Conservation (phyloP, 2,113 vertebrate genomes). For the Nycticebus coucang region DNA sequence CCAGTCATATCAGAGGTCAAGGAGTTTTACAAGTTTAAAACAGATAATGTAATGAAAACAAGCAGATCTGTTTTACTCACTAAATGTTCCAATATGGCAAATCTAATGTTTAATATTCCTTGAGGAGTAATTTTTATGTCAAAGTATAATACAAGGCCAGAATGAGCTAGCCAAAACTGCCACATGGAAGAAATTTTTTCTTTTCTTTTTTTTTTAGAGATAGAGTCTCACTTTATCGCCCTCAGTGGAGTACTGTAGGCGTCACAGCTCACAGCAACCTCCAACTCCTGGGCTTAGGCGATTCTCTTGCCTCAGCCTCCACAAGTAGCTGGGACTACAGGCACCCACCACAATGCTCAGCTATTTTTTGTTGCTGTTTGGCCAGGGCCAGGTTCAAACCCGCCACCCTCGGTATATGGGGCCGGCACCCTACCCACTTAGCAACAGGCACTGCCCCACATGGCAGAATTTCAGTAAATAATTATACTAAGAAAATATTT, state of each 20-base stretch:
- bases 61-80: constrained; percentile 41
- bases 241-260: too few relatives aligned
- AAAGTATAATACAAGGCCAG: constrained; percentile 41
- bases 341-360: too few relatives aligned
- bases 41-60: constrained; percentile 57
- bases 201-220: too few relatives aligned
- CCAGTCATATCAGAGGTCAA: constrained; percentile 43
- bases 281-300: too few relatives aligned
- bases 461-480: background rate
- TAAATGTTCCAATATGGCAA: constrained; percentile 52
- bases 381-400: too few relatives aligned
- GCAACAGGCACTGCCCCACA: background rate
- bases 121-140: constrained; percentile 28
- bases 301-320: too few relatives aligned
- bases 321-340: too few relatives aligned
- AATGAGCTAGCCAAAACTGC: constrained; percentile 60
- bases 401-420: too few relatives aligned
- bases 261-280: too few relatives aligned
- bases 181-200: background rate
- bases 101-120: background rate
- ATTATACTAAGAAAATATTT: constrained; percentile 36
- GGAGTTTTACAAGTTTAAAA: constrained; percentile 51
- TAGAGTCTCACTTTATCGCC: too few relatives aligned
- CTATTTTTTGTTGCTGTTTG: too few relatives aligned
- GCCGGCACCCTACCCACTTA: too few relatives aligned